Evolutionary conservation across 2,797 vertebrate genomes (phyloP).

Genomic region (Poecile montanus): DNA sequence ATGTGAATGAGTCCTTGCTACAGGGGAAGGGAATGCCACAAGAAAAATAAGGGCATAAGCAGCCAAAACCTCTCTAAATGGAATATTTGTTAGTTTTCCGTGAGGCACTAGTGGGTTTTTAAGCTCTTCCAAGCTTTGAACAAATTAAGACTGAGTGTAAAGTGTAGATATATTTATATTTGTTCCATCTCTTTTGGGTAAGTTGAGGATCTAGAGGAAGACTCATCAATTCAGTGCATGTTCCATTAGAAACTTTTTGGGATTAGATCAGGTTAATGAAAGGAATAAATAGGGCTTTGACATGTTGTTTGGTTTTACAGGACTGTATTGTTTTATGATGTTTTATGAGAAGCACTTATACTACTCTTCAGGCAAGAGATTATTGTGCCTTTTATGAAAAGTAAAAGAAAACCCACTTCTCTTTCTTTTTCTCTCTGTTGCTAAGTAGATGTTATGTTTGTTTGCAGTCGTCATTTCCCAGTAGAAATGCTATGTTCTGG

Average conservation of each 20-base stretch:
- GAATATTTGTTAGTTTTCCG: conserved; percentile 53
- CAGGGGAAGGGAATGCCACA: neutral
- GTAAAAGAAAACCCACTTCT: conserved; percentile 53
- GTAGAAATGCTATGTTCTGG: conserved; percentile 73
- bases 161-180: conserved; percentile 46
- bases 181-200: conserved; percentile 20
- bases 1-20: neutral
- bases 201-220: conserved; percentile 4
- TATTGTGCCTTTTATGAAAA: conserved; percentile 71
- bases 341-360: conserved; percentile 62
- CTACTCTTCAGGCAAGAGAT: conserved; percentile 49
- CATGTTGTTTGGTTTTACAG: conserved; percentile 58
- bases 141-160: conserved; percentile 55
- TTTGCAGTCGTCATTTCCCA: conserved; percentile 75
- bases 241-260: conserved; percentile 58
- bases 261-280: conserved; percentile 68
- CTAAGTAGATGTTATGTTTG: conserved; percentile 78
- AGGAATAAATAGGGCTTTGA: conserved; percentile 64
- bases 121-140: conserved; percentile 43
- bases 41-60: neutral
- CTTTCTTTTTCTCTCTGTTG: conserved; percentile 68
- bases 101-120: conserved; percentile 55
- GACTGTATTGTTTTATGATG: conserved; percentile 64
- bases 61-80: conserved; percentile 34
- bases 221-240: conserved; percentile 6